phyloP scores from a whole-genome alignment of 2,113 vertebrate species.

The Anoplopoma fimbria region DNA sequence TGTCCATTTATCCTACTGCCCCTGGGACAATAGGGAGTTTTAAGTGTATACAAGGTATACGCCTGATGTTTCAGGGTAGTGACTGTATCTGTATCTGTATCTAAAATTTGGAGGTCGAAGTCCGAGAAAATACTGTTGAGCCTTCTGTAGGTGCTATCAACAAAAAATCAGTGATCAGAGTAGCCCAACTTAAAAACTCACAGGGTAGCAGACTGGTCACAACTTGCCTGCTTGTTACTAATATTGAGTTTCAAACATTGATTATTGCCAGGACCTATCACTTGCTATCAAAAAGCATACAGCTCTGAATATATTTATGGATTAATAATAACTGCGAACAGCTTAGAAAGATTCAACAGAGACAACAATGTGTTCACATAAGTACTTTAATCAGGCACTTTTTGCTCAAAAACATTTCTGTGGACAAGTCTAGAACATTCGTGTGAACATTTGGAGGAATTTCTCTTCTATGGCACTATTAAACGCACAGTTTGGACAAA shows the following conservation, averaged over 20 bases:
- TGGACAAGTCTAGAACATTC: conserved; percentile 41
- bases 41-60: conserved; percentile 7
- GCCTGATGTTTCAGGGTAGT: not conserved
- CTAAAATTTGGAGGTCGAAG: not conserved
- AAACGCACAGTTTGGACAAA: conserved; percentile 29
- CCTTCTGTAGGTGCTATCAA: not conserved
- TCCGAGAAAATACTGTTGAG: not conserved
- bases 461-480: conserved; percentile 47
- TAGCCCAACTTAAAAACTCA: not conserved
- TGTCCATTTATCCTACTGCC: not conserved
- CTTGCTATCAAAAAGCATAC: not conserved
- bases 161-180: conserved; percentile 15
- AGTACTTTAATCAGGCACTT: conserved; percentile 85
- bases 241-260: not conserved
- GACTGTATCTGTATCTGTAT: not conserved
- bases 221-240: not conserved
- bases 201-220: not conserved
- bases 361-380: conserved; percentile 41
- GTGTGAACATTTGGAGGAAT: conserved; percentile 42
- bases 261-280: not conserved
- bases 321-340: not conserved
- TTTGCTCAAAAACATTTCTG: conserved; percentile 77
- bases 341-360: conserved; percentile 22
- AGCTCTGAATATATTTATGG: not conserved
- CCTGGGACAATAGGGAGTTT: not conserved